These are phyloP conservation scores for Pantala flavescens DNA, from an alignment of 1,140 invertebrate genomes.

Conservation along the genomic window DNA sequence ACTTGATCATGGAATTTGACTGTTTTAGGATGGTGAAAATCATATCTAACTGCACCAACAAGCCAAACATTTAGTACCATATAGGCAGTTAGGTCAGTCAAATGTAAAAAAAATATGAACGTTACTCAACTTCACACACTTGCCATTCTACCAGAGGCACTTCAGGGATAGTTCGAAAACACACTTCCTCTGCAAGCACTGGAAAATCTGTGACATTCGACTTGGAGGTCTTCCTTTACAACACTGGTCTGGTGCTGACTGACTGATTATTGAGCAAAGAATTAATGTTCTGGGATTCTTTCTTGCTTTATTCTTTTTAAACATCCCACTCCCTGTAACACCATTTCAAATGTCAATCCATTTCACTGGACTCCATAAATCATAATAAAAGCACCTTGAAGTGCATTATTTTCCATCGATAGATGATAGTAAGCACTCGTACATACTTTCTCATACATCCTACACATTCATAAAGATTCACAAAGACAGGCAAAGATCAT, in stretches of 20 bases:
- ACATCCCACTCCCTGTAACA: conserved; percentile 7
- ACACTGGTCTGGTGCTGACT: conserved; percentile 15
- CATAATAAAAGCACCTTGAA: not conserved
- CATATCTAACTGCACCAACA: not conserved
- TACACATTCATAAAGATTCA: not conserved
- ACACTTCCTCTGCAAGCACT: conserved; percentile 16
- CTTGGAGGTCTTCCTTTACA: conserved; percentile 16
- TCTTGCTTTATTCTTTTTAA: not conserved
- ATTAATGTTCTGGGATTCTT: conserved; percentile 13
- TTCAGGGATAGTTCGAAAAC: conserved; percentile 19
- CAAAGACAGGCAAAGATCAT: conserved; percentile 6
- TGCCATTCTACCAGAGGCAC: conserved; percentile 22
- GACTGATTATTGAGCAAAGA: conserved; percentile 16
- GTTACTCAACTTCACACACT: conserved; percentile 16
- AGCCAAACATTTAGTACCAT: conserved; percentile 7
- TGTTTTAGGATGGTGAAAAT: not conserved
- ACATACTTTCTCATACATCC: not conserved
- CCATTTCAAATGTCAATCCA: not conserved
- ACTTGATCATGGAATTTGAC: conserved; percentile 6
- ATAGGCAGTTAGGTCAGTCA: not conserved
- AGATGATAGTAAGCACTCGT: not conserved
- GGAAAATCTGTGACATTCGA: conserved; percentile 11
- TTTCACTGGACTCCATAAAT: not conserved
- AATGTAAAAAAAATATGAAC: conserved; percentile 9
- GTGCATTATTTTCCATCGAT: not conserved